Evolutionary conservation across 2,888 invertebrate genomes (phyloP).

Genomic region (Apeira syringaria): DNA sequence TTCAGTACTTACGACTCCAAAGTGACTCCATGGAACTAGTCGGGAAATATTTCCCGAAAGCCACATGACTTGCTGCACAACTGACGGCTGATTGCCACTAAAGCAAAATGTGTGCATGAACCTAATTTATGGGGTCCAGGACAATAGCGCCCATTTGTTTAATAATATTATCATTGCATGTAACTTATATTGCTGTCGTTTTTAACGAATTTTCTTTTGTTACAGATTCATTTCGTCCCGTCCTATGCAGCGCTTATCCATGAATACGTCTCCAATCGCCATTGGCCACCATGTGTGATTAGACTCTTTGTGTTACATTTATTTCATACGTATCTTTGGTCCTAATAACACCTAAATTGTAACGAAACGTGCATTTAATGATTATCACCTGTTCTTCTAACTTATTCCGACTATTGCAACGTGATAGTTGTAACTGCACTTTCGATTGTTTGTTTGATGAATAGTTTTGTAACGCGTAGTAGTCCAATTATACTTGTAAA

Average conservation of each 20-base stretch:
- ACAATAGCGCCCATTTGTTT: too few relatives aligned
- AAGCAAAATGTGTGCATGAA: too few relatives aligned
- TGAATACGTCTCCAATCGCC: conserved; percentile 25
- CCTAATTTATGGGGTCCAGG: too few relatives aligned
- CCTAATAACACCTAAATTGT: conserved; percentile 43
- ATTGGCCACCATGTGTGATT: conserved; percentile 46
- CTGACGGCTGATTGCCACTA: too few relatives aligned
- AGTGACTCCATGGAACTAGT: too few relatives aligned
- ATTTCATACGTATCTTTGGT: conserved; percentile 33
- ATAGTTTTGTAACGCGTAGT: conserved; percentile 49
- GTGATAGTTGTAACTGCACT: conserved; percentile 65
- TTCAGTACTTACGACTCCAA: too few relatives aligned
- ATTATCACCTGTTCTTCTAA: conserved; percentile 48
- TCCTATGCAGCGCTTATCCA: conserved; percentile 46
- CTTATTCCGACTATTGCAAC: conserved; percentile 31
- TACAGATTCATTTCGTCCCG: conserved; percentile 63
- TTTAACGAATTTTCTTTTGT: conserved; percentile 46
- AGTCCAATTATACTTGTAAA: conserved; percentile 37
- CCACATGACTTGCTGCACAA: too few relatives aligned
- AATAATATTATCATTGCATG: too few relatives aligned
- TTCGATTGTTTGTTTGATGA: conserved; percentile 51
- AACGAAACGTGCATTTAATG: conserved; percentile 57
- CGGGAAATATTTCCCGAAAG: too few relatives aligned
- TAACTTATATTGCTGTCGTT: neutral
- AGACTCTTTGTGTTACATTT: conserved; percentile 54